A percentile compares a stretch with the other conserved stretches of the same genome.
These are phyloP conservation scores for Chaetodon trifascialis DNA, from an alignment of 2,113 vertebrate species.

Conservation along the genomic window DNA sequence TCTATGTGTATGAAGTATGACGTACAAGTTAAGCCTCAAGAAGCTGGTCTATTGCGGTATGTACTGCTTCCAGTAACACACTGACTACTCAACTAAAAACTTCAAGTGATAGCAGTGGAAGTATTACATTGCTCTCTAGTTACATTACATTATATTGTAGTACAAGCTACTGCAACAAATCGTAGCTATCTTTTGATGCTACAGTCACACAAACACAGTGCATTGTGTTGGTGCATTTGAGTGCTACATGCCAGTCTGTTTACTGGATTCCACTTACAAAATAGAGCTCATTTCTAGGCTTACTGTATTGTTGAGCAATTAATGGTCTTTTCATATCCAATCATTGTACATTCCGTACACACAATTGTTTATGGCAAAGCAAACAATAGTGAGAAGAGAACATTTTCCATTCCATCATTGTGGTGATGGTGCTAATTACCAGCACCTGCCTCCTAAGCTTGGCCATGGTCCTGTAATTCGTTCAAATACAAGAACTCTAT, in stretches of 20 bases:
- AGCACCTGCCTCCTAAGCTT: neutral
- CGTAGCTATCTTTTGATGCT: neutral
- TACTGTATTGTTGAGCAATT: neutral
- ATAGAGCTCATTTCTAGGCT: neutral
- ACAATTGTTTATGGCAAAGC: neutral
- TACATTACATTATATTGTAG: neutral
- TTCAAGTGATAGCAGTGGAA: no score
- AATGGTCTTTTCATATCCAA: neutral
- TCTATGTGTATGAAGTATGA: neutral
- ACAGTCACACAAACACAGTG: neutral
- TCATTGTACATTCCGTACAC: neutral
- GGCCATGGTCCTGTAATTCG: neutral
- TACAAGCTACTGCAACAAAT: neutral
- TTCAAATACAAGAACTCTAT: no score
- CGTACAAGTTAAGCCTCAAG: neutral
- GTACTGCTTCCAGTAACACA: neutral
- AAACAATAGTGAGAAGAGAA: neutral
- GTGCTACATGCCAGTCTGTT: neutral
- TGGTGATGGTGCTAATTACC: neutral
- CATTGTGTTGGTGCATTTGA: neutral
- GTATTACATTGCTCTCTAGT: no score
- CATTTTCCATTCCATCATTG: neutral
- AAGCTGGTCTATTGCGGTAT: neutral
- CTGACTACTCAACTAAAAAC: no score
- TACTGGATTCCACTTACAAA: neutral